These are phyloP conservation scores for Polydesmus complanatus DNA, from an alignment of 2,888 invertebrate genomes.

Conservation along the genomic window DNA sequence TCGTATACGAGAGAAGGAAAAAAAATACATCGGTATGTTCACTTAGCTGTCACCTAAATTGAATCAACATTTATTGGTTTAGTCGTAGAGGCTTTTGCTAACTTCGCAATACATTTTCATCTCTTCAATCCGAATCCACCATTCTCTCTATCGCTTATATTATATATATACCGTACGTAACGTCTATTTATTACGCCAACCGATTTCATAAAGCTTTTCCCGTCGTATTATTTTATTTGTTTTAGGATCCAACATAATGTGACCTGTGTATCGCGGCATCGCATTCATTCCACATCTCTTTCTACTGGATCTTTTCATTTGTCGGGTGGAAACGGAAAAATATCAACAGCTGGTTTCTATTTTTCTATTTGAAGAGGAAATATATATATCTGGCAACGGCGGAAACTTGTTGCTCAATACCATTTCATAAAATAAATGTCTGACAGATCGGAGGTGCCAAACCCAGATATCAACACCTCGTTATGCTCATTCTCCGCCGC, in stretches of 20 bases:
- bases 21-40: not conserved
- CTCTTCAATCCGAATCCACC: not conserved
- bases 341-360: not conserved
- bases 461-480: no score
- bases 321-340: not conserved
- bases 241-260: not conserved
- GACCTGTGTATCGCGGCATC: not conserved
- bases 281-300: not conserved
- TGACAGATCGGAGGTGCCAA: no score
- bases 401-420: not conserved
- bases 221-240: not conserved
- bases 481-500: no score
- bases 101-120: not conserved
- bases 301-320: not conserved
- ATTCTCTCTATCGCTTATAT: not conserved
- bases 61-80: not conserved
- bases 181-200: not conserved
- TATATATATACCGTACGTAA: not conserved
- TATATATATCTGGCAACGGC: not conserved
- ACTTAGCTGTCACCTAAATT: not conserved
- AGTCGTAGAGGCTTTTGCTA: not conserved
- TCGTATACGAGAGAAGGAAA: no score
- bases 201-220: not conserved
- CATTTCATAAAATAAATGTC: no score
- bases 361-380: not conserved